Conservation (phyloP, 2,888 invertebrate species). For the Tricholauxania praeusta region DNA sequence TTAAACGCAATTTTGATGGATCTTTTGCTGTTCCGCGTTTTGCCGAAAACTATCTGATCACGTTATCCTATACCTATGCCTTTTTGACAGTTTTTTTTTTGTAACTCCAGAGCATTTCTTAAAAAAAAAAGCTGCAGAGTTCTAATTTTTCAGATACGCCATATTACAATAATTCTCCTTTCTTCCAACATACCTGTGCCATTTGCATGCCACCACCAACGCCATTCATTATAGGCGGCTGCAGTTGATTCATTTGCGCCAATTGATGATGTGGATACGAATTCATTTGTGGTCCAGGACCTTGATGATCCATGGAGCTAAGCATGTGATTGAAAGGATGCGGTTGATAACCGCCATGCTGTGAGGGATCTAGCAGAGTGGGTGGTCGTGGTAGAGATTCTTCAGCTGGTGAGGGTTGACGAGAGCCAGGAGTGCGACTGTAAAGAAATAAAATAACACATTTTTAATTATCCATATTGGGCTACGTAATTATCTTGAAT, state of each 20-base stretch:
- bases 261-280: slow-evolving; percentile 67
- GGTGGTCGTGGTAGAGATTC: slow-evolving; percentile 71
- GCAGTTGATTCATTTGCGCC: slow-evolving; percentile 66
- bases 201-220: slow-evolving; percentile 67
- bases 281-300: slow-evolving; percentile 57
- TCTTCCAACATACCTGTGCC: slow-evolving; percentile 59
- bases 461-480: background rate
- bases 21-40: too few relatives aligned
- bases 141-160: too few relatives aligned
- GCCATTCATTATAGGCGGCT: slow-evolving; percentile 67
- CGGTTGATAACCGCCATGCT: slow-evolving; percentile 64
- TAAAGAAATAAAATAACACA: slow-evolving; percentile 40
- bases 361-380: slow-evolving; percentile 63
- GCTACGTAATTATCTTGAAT: too few relatives aligned
- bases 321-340: slow-evolving; percentile 71
- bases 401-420: slow-evolving; percentile 93
- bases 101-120: background rate
- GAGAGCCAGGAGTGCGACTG: slow-evolving; percentile 89
- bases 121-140: background rate
- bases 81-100: too few relatives aligned
- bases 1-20: too few relatives aligned
- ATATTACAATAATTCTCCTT: background rate
- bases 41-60: too few relatives aligned
- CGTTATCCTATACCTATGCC: too few relatives aligned
- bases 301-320: slow-evolving; percentile 64